Evolutionary conservation across 1,140 invertebrate genomes (phyloP), one percentile per base, ranked within the genome.

Genomic region (Drosophila chauvacae): DNA sequence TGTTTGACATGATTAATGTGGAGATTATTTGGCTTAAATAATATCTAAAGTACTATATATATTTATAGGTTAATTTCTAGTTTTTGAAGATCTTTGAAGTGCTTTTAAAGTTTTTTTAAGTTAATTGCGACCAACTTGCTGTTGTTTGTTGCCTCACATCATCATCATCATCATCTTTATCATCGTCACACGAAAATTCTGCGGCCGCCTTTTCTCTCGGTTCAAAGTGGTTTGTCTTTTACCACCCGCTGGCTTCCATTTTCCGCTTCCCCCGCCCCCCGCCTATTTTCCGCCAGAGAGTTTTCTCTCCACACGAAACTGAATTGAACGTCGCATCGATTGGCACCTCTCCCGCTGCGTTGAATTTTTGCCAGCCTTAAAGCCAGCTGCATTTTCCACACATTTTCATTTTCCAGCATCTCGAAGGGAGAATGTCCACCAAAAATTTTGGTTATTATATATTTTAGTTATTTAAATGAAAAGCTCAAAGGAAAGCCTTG

Each of bases 271-370:
- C 6, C n/a, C 18, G 26, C 20, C 11, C 20, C 9, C 48, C 30
- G 26, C 28, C n/a, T 3, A 53, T 35, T 30, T 37, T 30, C 13
- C 48, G n/a, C n/a, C 23, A 33, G 20, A 60, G 14, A 20, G 26
- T 51, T 65, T 35, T 65, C 16, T 20, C 20, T 28, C 18, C 51
- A 14, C 20, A 48, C 47, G 16, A 66, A 65, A 33, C 13, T 33
- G 28, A 70, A 45, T 70, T 53, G 57, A 71, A 70, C 35, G 41
- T 18, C 14, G 65, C 69, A 82, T 69, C 74, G 74, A 68, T 75
- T 30, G 62, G 33, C 47, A 28, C 51, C 56, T 30, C 75, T 44
- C 44, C 69, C 41, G 80, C 60, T 79, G 80, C 28, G 80, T 42
- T 77, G 47, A 77, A 66, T 77, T 77, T 72, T 37, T 44, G 30